These are phyloP conservation scores for Melipona quadrifasciata DNA, from an alignment of 1,140 invertebrate genomes.

Conservation along the genomic window DNA sequence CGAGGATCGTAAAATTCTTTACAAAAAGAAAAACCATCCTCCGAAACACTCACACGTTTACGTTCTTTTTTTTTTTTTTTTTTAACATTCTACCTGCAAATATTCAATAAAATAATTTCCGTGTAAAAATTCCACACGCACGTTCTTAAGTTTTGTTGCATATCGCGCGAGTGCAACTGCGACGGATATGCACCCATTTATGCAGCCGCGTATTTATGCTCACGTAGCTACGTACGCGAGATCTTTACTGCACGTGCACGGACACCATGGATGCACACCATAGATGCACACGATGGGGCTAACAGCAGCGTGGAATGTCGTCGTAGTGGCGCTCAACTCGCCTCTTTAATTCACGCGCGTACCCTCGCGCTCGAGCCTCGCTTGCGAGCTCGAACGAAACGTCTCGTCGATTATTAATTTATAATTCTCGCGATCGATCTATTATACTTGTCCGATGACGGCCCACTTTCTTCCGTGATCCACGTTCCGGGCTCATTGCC, in stretches of 20 bases:
- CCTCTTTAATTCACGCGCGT: constrained; percentile 79
- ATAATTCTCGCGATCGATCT: not conserved
- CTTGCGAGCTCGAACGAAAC: not conserved
- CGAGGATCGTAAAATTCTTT: too few species aligned
- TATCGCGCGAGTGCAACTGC: too few species aligned
- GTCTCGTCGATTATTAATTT: constrained; percentile 1
- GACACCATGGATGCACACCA: constrained; percentile 44
- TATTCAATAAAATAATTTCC: too few species aligned
- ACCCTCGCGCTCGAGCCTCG: constrained; percentile 13
- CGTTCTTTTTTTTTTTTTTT: too few species aligned
- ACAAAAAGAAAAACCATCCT: too few species aligned
- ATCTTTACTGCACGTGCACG: constrained; percentile 69
- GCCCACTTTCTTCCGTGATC: not conserved
- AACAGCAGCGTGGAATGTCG: constrained; percentile 79
- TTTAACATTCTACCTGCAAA: too few species aligned
- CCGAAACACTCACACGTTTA: too few species aligned
- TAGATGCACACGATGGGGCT: constrained; percentile 72
- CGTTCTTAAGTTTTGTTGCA: too few species aligned
- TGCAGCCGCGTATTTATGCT: constrained; percentile 49
- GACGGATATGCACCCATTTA: constrained; percentile 53
- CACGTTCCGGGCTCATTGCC: not conserved
- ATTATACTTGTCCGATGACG: not conserved
- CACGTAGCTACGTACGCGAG: constrained; percentile 31
- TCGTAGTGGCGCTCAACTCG: constrained; percentile 82
- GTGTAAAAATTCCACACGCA: too few species aligned